Percentiles rank a stretch among this genome's conserved stretches.
Conservation (phyloP, 2,113 vertebrate species). For the Platichthys flesus region DNA sequence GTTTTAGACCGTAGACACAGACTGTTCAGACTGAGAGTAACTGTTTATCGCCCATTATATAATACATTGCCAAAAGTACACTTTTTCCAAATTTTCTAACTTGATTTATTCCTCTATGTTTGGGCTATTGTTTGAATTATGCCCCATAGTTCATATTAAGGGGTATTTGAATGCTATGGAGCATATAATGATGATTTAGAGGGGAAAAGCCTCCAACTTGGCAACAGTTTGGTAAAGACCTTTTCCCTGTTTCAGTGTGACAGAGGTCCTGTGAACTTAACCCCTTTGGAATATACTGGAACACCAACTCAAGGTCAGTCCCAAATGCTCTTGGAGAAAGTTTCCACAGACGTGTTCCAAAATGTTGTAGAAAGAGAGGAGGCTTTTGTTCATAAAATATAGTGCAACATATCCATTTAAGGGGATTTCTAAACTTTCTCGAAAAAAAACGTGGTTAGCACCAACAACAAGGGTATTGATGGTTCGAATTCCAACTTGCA, state of each 20-base stretch:
- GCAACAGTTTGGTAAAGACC: not conserved
- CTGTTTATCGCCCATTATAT: not conserved
- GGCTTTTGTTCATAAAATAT: not conserved
- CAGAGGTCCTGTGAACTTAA: not conserved
- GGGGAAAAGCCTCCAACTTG: not conserved
- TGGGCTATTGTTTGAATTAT: not conserved
- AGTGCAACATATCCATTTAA: not conserved
- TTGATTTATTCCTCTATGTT: not conserved
- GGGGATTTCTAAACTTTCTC: not conserved
- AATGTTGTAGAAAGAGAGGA: not conserved
- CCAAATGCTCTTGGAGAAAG: not conserved
- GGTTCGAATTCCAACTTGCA: not conserved
- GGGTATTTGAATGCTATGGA: not conserved
- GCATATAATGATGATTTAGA: not conserved
- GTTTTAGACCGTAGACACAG: conserved; percentile 34
- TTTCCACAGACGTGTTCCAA: too few species aligned
- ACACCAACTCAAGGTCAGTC: not conserved
- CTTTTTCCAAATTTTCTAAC: not conserved
- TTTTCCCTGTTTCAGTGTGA: not conserved
- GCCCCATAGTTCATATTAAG: too few species aligned
- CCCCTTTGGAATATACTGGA: not conserved
- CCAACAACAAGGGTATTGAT: too few species aligned
- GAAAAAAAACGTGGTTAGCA: not conserved
- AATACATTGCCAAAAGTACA: not conserved
- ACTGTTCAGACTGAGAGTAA: not conserved